Percentiles rank a stretch among this genome's conserved stretches.
Evolutionary conservation across 1,140 invertebrate genomes (phyloP).

Genomic region (Laodelphax striatellus): DNA sequence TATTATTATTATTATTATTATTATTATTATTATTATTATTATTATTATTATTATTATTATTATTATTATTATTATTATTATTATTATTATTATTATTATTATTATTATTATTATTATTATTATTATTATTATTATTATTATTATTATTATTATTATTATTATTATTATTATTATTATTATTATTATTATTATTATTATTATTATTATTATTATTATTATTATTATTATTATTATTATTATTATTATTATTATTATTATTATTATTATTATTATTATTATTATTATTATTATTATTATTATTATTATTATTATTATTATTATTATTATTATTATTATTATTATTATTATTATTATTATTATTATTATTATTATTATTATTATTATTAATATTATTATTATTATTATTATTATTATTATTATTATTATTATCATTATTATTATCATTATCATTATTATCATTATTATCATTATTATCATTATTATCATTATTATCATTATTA

Average conservation of each 20-base stretch:
- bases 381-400: neutral
- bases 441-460: neutral
- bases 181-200: neutral
- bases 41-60: slow-evolving; percentile 3
- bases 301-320: neutral
- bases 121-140: neutral
- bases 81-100: neutral
- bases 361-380: neutral
- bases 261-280: neutral
- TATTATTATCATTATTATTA: neutral
- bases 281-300: neutral
- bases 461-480: neutral
- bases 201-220: neutral
- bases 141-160: neutral
- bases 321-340: neutral
- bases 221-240: neutral
- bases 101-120: neutral
- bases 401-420: neutral
- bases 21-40: slow-evolving; percentile 5
- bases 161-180: neutral
- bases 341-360: neutral
- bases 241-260: neutral
- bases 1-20: slow-evolving; percentile 5
- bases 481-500: neutral
- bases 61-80: slow-evolving; percentile 2